phyloP scores from a whole-genome alignment of 2,797 vertebrate genomes.

The Takifugu rubripes region DNA sequence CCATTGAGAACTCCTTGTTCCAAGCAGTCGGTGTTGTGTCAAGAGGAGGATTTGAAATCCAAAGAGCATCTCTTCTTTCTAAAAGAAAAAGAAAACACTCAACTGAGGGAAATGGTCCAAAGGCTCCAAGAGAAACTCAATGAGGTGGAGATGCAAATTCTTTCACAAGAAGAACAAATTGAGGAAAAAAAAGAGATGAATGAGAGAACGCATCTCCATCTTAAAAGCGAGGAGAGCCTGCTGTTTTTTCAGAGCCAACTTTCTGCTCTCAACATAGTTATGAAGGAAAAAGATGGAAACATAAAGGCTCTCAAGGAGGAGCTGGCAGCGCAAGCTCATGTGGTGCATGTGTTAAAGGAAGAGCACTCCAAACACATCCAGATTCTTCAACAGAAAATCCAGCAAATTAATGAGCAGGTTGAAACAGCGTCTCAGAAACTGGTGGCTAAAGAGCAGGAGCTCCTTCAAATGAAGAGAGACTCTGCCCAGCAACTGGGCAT shows the following conservation, averaged over 20 bases:
- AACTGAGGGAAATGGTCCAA: constrained; percentile 22
- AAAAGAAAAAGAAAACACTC: constrained; percentile 21
- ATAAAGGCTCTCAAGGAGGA: constrained; percentile 62
- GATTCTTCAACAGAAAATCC: constrained; percentile 36
- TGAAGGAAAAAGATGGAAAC: constrained; percentile 45
- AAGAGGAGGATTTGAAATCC: constrained; percentile 53
- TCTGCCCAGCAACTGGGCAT: constrained; percentile 27
- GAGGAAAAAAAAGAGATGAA: constrained; percentile 14
- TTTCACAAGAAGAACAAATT: constrained; percentile 22
- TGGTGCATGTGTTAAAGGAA: constrained; percentile 31
- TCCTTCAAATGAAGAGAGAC: constrained; percentile 28
- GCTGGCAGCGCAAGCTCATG: constrained; percentile 55
- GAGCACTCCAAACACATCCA: constrained; percentile 20
- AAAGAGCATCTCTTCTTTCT: constrained; percentile 41
- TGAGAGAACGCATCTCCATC: constrained; percentile 27
- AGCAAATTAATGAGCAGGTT: constrained; percentile 28
- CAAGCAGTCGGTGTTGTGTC: constrained; percentile 28
- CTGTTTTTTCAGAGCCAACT: constrained; percentile 37
- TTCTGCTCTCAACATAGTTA: constrained; percentile 18
- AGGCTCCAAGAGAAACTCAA: constrained; percentile 31
- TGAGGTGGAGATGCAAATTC: constrained; percentile 30
- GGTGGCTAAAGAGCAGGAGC: constrained; percentile 38
- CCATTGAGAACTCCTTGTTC: constrained; percentile 29
- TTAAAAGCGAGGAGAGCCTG: constrained; percentile 39
- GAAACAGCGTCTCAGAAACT: constrained; percentile 29